These are phyloP conservation scores for Oreochromis tanganicae DNA, from an alignment of 2,113 vertebrate species.

Conservation along the genomic window DNA sequence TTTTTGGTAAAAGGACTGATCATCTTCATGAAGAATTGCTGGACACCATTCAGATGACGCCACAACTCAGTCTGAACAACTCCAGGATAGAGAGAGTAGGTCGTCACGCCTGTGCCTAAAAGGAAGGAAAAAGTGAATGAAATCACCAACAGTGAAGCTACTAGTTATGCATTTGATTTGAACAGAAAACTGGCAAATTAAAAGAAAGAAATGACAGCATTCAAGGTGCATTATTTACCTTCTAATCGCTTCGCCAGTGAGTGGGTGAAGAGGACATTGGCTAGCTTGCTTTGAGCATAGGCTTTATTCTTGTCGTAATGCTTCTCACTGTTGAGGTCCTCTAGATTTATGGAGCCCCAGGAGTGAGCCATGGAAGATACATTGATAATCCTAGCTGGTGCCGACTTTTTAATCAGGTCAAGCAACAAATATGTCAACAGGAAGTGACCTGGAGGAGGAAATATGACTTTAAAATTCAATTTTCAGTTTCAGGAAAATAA, in stretches of 20 bases:
- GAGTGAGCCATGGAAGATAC: slow-evolving; percentile 73
- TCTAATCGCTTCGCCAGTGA: slow-evolving; percentile 67
- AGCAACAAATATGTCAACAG: slow-evolving; percentile 65
- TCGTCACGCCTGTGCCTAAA: slow-evolving; percentile 67
- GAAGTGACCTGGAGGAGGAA: slow-evolving; percentile 68
- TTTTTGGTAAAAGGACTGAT: slow-evolving; percentile 68
- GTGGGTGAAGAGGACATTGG: slow-evolving; percentile 73
- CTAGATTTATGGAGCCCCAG: slow-evolving; percentile 71
- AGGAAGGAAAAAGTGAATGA: neutral
- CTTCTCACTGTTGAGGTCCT: slow-evolving; percentile 80
- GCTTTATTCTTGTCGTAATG: slow-evolving; percentile 63
- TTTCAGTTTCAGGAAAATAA: neutral
- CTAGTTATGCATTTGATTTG: neutral
- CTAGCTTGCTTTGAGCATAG: slow-evolving; percentile 78
- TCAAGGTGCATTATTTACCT: slow-evolving; percentile 30
- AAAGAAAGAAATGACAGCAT: neutral
- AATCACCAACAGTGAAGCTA: rapidly evolving
- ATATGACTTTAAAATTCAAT: neutral
- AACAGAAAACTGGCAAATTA: neutral
- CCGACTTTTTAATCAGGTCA: slow-evolving; percentile 72
- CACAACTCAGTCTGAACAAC: slow-evolving; percentile 73
- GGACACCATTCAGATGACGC: slow-evolving; percentile 56
- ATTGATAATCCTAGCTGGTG: slow-evolving; percentile 70
- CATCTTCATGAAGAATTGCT: slow-evolving; percentile 52
- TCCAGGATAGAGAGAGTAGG: slow-evolving; percentile 73